These are phyloP conservation scores for Microctonus brassicae DNA, from an alignment of 2,888 invertebrate species.

Conservation along the genomic window DNA sequence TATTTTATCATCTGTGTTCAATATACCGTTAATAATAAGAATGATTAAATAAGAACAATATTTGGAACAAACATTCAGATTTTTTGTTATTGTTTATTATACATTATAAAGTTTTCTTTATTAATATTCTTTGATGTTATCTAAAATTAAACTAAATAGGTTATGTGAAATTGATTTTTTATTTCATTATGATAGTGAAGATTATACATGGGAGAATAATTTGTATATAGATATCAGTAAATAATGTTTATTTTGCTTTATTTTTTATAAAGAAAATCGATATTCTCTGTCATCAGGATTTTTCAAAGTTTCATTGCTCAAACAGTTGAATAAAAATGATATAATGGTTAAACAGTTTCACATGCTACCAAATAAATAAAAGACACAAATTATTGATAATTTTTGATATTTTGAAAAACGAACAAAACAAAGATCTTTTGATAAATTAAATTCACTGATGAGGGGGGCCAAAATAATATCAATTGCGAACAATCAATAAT, in stretches of 20 bases:
- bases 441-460: too few relatives aligned
- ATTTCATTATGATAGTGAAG: not conserved
- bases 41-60: not conserved
- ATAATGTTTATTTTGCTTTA: not conserved
- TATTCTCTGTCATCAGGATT: not conserved
- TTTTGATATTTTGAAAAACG: conserved; percentile 4
- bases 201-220: not conserved
- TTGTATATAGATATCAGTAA: not conserved
- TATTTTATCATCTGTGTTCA: not conserved
- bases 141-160: too few relatives aligned
- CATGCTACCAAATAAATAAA: not conserved
- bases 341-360: not conserved
- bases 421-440: too few relatives aligned
- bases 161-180: too few relatives aligned
- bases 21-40: not conserved
- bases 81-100: not conserved
- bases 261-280: not conserved
- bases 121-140: too few relatives aligned
- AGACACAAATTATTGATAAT: not conserved
- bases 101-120: too few relatives aligned
- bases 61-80: not conserved
- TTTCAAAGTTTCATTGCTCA: conserved; percentile 5
- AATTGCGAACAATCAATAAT: too few relatives aligned
- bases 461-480: not conserved
- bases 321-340: not conserved